Evolutionary conservation across 2,888 invertebrate species (phyloP), one percentile per base, ranked within the genome.

Genomic region (Xanthorhoe designata): DNA sequence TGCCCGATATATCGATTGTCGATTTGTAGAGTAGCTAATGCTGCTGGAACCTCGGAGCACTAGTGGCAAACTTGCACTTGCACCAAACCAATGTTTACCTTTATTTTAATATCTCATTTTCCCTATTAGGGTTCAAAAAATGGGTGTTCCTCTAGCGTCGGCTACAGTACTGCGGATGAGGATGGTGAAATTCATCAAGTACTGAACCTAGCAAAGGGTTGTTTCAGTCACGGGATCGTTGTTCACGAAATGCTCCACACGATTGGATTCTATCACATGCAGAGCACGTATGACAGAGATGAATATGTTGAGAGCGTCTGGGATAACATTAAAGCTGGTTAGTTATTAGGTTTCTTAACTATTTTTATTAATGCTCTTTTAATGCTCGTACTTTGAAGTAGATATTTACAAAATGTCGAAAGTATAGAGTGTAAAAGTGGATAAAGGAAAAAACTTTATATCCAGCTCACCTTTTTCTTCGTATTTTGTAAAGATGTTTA

Each of bases 251-350:
- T 97, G 82, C 92, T 97, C 77, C 97, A 97, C 79, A 95, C 96
- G 0, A 84, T 97, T 1, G 97, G 97, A 0, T 97, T 97, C 85
- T 96, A 96, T 83, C 97, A 98, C 80, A 97, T 97, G 89, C 97
- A 97, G 81, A 96, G 96, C 78, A 94, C 97, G 19, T 95, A 95
- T 15, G 96, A 97, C 84, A 94, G 98, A 71, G 97, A 97, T 79
- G 94, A 96, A 0, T 97, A 94, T 82, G 96, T 98, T 0, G 94
- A 94, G 71, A 96, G 97, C 72, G 86, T 95, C 57, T 96, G 96
- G 95, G 95, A 96, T 51, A 97, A 97, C 79, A 96, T 97, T 54
- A 85, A 87, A 74, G 77, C 88, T 73, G 95, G 96, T 95, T 78
- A 73, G 72, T 55, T 32, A n/a, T 35, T 8, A 35, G 6, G 3